Evolutionary conservation across 2,888 invertebrate genomes (phyloP).

Genomic region (Oscheius sp.): DNA sequence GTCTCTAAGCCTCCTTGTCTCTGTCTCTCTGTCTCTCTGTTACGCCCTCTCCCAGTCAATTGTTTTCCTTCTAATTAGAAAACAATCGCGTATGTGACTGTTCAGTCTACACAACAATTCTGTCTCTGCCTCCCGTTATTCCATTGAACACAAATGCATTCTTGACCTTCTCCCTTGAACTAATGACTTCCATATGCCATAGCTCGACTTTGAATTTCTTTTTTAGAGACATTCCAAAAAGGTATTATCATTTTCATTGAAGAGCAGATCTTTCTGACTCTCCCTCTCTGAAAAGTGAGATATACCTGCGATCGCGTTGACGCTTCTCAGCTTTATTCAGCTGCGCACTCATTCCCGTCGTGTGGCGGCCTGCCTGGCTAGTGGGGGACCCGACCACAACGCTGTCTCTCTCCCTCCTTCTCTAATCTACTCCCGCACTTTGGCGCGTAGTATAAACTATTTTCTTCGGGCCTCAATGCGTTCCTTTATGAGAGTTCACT

Average conservation of each 20-base stretch:
- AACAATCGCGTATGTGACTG: neutral
- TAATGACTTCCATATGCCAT: too few relatives aligned
- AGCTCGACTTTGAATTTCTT: too few relatives aligned
- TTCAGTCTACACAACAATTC: too few relatives aligned
- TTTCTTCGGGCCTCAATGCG: neutral
- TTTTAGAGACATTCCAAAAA: neutral
- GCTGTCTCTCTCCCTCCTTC: neutral
- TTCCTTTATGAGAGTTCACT: neutral
- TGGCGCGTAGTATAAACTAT: conserved; percentile 21
- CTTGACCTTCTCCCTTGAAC: too few relatives aligned
- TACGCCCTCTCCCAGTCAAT: neutral
- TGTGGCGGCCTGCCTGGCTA: conserved; percentile 4
- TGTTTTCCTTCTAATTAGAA: neutral
- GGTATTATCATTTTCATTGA: neutral
- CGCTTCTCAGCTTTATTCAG: conserved; percentile 16
- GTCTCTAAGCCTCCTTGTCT: too few relatives aligned
- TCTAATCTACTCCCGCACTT: conserved; percentile 21
- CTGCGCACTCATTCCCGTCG: conserved; percentile 19
- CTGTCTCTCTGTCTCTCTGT: too few relatives aligned
- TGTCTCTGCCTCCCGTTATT: too few relatives aligned
- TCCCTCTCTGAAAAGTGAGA: neutral
- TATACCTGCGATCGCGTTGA: neutral
- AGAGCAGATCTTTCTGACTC: neutral
- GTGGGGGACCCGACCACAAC: neutral
- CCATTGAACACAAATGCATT: too few relatives aligned